phyloP scores from a whole-genome alignment of 2,888 invertebrate genomes.

The Polietes domitor region DNA sequence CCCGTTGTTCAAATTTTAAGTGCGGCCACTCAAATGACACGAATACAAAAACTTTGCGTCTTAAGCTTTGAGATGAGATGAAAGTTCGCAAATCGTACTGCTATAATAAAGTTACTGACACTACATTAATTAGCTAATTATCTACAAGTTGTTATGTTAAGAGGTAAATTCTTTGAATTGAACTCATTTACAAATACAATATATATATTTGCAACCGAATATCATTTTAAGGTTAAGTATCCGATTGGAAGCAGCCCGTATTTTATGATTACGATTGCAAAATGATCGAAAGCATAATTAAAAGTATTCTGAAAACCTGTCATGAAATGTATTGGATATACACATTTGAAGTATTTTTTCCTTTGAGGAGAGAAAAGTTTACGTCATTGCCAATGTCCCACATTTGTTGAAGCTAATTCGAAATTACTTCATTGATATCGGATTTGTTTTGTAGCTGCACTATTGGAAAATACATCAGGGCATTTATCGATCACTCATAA shows the following conservation, averaged over 20 bases:
- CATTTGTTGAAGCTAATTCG: slow-evolving; percentile 50
- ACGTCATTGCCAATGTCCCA: slow-evolving; percentile 47
- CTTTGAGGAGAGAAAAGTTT: slow-evolving; percentile 32
- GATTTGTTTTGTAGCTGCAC: slow-evolving; percentile 37
- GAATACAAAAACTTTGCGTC: slow-evolving; percentile 51
- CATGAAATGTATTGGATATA: not conserved
- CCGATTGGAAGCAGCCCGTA: slow-evolving; percentile 53
- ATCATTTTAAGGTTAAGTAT: slow-evolving; percentile 34
- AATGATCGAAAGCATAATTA: slow-evolving; percentile 36
- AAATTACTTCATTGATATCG: slow-evolving; percentile 47
- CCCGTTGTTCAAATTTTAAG: slow-evolving; percentile 54
- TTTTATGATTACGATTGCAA: slow-evolving; percentile 38
- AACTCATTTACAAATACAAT: not conserved
- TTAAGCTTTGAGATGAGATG: slow-evolving; percentile 33
- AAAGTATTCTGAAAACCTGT: not conserved
- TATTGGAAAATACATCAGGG: not conserved
- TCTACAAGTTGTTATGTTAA: slow-evolving; percentile 57
- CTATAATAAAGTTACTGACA: slow-evolving; percentile 56
- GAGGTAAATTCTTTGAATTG: slow-evolving; percentile 13
- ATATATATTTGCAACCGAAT: not conserved
- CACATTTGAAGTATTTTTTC: slow-evolving; percentile 35
- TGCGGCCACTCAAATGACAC: slow-evolving; percentile 40
- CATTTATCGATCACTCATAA: slow-evolving; percentile 53
- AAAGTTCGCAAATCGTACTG: slow-evolving; percentile 35
- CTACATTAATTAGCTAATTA: slow-evolving; percentile 45